Evolutionary conservation across 1,140 invertebrate species (phyloP).

Genomic region (Drosophila micromelanica): DNA sequence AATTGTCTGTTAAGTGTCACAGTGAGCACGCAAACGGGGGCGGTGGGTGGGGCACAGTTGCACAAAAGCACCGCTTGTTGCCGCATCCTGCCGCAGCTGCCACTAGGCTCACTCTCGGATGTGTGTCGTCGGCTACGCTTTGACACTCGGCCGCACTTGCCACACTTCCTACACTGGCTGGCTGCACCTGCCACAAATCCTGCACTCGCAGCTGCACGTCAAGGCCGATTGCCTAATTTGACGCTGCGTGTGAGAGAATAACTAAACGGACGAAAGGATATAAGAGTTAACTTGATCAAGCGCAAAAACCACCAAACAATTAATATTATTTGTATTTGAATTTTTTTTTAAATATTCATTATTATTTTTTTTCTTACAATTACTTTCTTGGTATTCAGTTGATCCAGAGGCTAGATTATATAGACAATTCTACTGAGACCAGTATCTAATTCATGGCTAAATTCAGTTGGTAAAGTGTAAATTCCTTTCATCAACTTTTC

Average conservation of each 20-base stretch:
- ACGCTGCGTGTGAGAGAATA: background rate
- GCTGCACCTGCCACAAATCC: constrained; percentile 5
- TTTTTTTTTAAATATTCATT: no score
- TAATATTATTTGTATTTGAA: no score
- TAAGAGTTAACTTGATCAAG: no score
- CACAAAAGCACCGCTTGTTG: background rate
- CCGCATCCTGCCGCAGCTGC: constrained; percentile 8
- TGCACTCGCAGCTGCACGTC: constrained; percentile 4
- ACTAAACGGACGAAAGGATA: background rate
- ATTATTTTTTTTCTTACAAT: no score
- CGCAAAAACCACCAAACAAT: no score
- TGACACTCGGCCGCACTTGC: constrained; percentile 47
- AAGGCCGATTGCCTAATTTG: constrained; percentile 17
- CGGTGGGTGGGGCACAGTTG: constrained; percentile 17
- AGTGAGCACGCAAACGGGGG: constrained; percentile 49
- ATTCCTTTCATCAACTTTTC: no score
- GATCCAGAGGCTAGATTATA: no score
- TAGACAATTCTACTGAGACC: no score
- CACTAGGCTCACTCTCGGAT: constrained; percentile 12
- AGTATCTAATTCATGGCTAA: no score
- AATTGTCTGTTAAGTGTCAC: constrained; percentile 82
- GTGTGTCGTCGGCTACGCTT: constrained; percentile 40
- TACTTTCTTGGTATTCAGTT: no score
- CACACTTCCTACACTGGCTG: constrained; percentile 26
- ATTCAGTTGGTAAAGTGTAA: no score